A percentile compares a stretch with the other conserved stretches of the same genome.
These are phyloP conservation scores for Lucinisca nassula DNA, from an alignment of 2,888 invertebrate genomes.

Conservation along the genomic window DNA sequence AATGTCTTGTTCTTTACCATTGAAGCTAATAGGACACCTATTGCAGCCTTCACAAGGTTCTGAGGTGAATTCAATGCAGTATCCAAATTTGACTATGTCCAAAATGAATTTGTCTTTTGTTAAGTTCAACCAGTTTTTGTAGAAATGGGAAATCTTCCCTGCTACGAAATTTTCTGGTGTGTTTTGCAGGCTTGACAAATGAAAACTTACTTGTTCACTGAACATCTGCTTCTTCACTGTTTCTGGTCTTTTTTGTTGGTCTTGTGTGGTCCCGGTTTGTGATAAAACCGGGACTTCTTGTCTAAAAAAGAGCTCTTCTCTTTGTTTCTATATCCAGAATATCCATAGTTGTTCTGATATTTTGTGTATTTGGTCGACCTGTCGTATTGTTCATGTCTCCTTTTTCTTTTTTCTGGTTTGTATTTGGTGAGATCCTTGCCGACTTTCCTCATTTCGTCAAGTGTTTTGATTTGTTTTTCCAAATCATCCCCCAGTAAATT, in stretches of 20 bases:
- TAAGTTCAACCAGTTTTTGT: slow-evolving; percentile 7
- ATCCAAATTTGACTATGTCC: slow-evolving; percentile 6
- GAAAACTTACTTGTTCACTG: no score
- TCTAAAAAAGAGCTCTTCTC: background rate
- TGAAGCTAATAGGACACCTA: background rate
- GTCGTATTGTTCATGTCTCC: background rate
- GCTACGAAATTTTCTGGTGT: background rate
- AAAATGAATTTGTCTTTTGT: slow-evolving; percentile 3
- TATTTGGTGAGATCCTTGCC: background rate
- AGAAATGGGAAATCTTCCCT: background rate
- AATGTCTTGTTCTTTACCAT: background rate
- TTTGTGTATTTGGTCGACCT: background rate
- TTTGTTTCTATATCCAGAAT: background rate
- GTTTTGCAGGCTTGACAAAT: no score
- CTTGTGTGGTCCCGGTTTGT: background rate
- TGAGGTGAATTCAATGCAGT: background rate
- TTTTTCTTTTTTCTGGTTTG: background rate
- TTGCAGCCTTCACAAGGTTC: background rate
- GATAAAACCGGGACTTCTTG: background rate
- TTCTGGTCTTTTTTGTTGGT: background rate
- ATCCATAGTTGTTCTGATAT: background rate
- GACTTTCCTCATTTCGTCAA: slow-evolving; percentile 3
- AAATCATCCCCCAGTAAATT: slow-evolving; percentile 9
- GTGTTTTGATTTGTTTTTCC: slow-evolving; percentile 1
- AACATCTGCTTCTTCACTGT: no score